Evolutionary conservation across 1,140 invertebrate species (phyloP), one percentile per base, ranked within the genome.

Genomic region (Acromyrmex heyeri): DNA sequence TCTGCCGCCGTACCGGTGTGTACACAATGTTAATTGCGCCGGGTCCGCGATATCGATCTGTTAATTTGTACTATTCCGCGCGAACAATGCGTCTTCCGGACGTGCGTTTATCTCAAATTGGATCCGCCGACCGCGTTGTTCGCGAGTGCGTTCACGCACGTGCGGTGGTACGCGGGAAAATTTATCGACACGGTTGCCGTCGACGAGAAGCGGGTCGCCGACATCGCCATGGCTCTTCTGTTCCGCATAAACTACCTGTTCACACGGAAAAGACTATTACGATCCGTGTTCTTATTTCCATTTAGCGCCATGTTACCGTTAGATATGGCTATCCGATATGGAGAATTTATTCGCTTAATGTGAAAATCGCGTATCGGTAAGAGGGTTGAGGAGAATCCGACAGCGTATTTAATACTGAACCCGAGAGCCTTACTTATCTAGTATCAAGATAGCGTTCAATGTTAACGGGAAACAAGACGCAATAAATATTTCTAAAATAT

Each of bases 11-110:
- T 61, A 62, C 82, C 73, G 86, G 78, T 92, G 88, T 92, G 88
- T 91, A 92, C 87, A 92, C 92, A 93, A 92, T 86, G 88, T 91
- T 91, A 91, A 91, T 91, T 91, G 88, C 91, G 48, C 73, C 86
- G 50, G 78, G 65, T 14, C 48, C 85, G 79, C 82, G 91, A 91
- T 92, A 91, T 86, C 76, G 91, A 91, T 90, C 91, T 89, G 89
- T 90, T 92, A 87, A 91, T 90, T 92, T 90, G 91, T 88, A 90
- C 86, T 87, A 90, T 91, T 91, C 83, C 81, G 85, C 86, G 91
- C 87, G 72, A 86, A 91, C 91, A 91, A 89, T 88, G 91, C 81
- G 85, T 87, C 91, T 92, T 91, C 87, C 86, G 82, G 73, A 75
- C 38, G 62, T 30, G 50, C 78, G 87, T 92, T 83, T 83, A 92